Evolutionary conservation across 2,888 invertebrate species (phyloP).

Genomic region (Parnassius mnemosyne): DNA sequence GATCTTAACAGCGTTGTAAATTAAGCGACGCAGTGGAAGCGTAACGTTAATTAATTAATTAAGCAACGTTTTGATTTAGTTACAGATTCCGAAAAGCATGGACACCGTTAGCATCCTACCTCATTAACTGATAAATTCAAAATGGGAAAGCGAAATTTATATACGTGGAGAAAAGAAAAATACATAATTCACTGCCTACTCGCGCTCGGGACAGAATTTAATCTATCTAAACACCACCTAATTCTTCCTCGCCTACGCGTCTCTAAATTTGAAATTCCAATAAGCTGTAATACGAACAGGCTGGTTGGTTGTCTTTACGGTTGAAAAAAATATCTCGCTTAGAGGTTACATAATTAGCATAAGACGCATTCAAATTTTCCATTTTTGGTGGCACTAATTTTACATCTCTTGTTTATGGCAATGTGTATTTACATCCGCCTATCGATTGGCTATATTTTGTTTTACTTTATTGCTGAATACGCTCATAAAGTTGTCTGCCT

Average conservation of each 20-base stretch:
- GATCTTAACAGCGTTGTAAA: constrained; percentile 34
- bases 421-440: constrained; percentile 51
- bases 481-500: constrained; percentile 60
- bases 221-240: constrained; percentile 65
- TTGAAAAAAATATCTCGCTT: constrained; percentile 41
- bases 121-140: constrained; percentile 63
- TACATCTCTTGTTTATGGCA: constrained; percentile 61
- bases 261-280: constrained; percentile 62
- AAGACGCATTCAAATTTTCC: constrained; percentile 59
- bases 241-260: constrained; percentile 69
- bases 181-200: constrained; percentile 68
- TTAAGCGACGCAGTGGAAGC: constrained; percentile 42
- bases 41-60: constrained; percentile 59
- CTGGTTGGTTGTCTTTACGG: constrained; percentile 42
- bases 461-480: constrained; percentile 57
- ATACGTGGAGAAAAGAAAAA: constrained; percentile 43
- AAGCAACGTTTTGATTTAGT: constrained; percentile 58
- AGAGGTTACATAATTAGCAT: constrained; percentile 63
- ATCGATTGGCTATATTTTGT: constrained; percentile 53
- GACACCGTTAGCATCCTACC: constrained; percentile 44
- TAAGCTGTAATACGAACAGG: constrained; percentile 51
- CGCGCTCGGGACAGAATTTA: constrained; percentile 66
- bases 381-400: constrained; percentile 63
- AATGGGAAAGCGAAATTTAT: constrained; percentile 58
- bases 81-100: constrained; percentile 40